Evolutionary conservation across 2,113 vertebrate species (phyloP), one percentile per base, ranked within the genome.

Genomic region (Notothenia coriiceps): DNA sequence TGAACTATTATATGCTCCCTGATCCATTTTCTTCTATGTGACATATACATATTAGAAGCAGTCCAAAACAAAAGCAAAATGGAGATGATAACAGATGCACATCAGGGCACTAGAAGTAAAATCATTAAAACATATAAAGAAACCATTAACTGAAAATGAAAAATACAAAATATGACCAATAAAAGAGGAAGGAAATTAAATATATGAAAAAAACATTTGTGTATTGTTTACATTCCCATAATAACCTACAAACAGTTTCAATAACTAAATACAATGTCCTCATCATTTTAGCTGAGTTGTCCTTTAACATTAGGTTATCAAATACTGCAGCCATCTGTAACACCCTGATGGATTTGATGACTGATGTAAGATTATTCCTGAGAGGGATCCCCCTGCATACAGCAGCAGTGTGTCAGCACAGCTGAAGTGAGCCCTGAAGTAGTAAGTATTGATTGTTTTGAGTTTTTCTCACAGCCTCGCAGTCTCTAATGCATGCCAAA

Each of bases 401-500:
- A 64, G 70, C 66, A 82, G 40, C 65, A 49, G 56, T 62, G 79
- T 85, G 80, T 85, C 83, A 86, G 77, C 80, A 81, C 65, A 70
- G 70, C 77, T 62, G 56, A 81, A 64, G 66, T 65, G 56, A 66
- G 50, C 46, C 1, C 35, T 84, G 72, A 76, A 78, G 79, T 51
- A 65, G 47, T 73, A 50, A 69, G 33, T 90, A 91, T 91, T 80
- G 86, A 92, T 91, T 89, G 33, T 67, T 70, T 20, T 10, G 61
- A 91, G 72, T 63, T 88, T 86, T 87, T 68, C 76, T 63, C 70
- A 57, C 57, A 69, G 25, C 46, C 55, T 51, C 17, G 12, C 44
- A 43, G 62, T 50, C 25, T 80, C 47, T 54, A 57, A 51, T 82
- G 22, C 49, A 55, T 83, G 77, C 35, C 75, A 50, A 64, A 65